These are phyloP conservation scores for Gari tellinella DNA, from an alignment of 2,888 invertebrate species.

Conservation along the genomic window DNA sequence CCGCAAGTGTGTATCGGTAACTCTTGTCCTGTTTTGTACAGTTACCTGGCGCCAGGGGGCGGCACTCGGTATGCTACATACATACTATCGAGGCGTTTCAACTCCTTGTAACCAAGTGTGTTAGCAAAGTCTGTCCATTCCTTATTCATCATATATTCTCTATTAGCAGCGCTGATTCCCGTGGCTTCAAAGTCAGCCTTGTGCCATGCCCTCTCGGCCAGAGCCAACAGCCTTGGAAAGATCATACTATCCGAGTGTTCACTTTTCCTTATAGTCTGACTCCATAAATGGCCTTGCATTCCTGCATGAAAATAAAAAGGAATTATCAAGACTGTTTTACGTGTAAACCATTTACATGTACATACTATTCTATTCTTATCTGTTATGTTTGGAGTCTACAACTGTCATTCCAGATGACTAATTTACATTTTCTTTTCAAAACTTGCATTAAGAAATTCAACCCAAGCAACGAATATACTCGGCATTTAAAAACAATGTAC, in stretches of 20 bases:
- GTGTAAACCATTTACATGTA: no score
- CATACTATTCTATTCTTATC: no score
- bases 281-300: conserved; percentile 80
- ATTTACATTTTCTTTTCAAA: no score
- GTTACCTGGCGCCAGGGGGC: conserved; percentile 75
- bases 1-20: no score
- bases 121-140: conserved; percentile 76
- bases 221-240: conserved; percentile 74
- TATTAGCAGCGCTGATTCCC: conserved; percentile 5
- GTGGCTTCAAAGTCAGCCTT: conserved; percentile 73
- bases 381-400: no score
- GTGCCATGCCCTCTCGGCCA: conserved; percentile 81
- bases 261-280: conserved; percentile 71
- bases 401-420: no score
- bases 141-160: conserved; percentile 15
- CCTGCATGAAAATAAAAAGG: conserved; percentile 60
- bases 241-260: conserved; percentile 74
- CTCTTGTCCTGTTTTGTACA: no score
- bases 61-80: conserved; percentile 71
- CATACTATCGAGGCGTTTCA: conserved; percentile 67
- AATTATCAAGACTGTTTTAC: neutral
- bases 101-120: conserved; percentile 72
- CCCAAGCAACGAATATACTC: no score
- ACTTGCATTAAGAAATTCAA: no score
- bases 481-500: no score